Percentiles rank a stretch among this genome's conserved stretches.
Evolutionary conservation across 2,888 invertebrate genomes (phyloP).

Genomic region (Zygaena filipendulae): DNA sequence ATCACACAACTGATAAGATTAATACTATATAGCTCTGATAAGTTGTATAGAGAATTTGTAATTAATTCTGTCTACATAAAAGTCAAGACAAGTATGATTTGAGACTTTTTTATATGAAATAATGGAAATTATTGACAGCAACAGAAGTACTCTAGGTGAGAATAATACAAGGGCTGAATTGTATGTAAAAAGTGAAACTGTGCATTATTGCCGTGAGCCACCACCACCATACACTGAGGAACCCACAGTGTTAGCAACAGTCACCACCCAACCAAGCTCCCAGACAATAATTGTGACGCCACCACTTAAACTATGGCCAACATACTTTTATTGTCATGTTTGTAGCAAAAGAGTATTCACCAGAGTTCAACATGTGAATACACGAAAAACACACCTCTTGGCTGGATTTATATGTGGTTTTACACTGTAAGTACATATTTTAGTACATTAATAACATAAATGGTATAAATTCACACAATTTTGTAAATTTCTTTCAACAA

Average conservation of each 20-base stretch:
- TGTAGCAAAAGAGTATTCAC: constrained; percentile 42
- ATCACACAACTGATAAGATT: too few relatives aligned
- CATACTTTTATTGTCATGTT: constrained; percentile 34
- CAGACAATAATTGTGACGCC: constrained; percentile 37
- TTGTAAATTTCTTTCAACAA: too few relatives aligned
- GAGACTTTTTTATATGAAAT: too few relatives aligned
- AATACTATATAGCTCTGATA: too few relatives aligned
- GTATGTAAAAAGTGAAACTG: constrained; percentile 21
- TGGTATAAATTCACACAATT: not conserved
- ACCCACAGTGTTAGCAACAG: constrained; percentile 6
- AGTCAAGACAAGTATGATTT: too few relatives aligned
- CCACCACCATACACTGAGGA: constrained; percentile 44
- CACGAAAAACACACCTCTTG: constrained; percentile 47
- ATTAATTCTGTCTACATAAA: too few relatives aligned
- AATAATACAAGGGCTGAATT: constrained; percentile 23
- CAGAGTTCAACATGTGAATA: constrained; percentile 41
- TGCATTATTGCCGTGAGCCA: constrained; percentile 25
- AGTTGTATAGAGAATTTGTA: too few relatives aligned
- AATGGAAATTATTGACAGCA: too few relatives aligned
- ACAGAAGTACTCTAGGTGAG: too few relatives aligned
- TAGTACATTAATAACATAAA: too few relatives aligned
- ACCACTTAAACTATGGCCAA: constrained; percentile 31
- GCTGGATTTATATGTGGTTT: constrained; percentile 55
- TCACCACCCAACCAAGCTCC: constrained; percentile 24
- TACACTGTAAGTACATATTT: constrained; percentile 36